phyloP scores from a whole-genome alignment of 2,797 vertebrate species.

The Poecilia velifera region DNA sequence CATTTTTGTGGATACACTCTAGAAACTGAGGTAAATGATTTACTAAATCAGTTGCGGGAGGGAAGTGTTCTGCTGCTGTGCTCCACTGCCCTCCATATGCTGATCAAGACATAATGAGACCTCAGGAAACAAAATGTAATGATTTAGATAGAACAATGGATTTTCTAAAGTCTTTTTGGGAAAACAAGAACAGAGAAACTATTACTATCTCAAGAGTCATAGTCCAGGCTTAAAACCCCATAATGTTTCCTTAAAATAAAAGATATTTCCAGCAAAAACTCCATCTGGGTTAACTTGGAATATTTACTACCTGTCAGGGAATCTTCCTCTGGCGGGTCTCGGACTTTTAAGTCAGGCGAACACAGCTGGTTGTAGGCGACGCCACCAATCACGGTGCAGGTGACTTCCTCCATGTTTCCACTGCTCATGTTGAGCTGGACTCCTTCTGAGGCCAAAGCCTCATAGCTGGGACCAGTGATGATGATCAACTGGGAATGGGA shows the following conservation, averaged over 20 bases:
- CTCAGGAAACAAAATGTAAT: background rate
- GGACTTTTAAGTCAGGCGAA: conserved; percentile 65
- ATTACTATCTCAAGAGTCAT: background rate
- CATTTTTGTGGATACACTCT: background rate
- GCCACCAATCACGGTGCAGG: conserved; percentile 85
- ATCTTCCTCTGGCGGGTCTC: conserved; percentile 62
- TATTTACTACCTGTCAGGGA: conserved; percentile 77
- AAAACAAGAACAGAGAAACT: background rate
- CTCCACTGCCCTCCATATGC: background rate
- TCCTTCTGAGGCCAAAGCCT: conserved; percentile 86
- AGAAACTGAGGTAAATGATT: background rate
- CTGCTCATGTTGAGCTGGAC: conserved; percentile 87
- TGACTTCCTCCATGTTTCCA: conserved; percentile 80
- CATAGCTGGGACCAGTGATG: conserved; percentile 89
- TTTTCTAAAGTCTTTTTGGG: background rate
- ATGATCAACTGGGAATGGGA: conserved; percentile 83
- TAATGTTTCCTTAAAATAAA: background rate
- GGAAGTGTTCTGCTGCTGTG: background rate
- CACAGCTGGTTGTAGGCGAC: conserved; percentile 85
- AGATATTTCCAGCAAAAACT: background rate
- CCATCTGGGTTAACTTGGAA: background rate
- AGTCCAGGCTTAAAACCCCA: no score
- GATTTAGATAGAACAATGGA: background rate
- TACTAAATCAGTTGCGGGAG: background rate
- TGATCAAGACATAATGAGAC: background rate